A percentile compares a stretch with the other conserved stretches of the same genome.
phyloP scores from a whole-genome alignment of 2,888 invertebrate genomes.

The Apotomis capreana region DNA sequence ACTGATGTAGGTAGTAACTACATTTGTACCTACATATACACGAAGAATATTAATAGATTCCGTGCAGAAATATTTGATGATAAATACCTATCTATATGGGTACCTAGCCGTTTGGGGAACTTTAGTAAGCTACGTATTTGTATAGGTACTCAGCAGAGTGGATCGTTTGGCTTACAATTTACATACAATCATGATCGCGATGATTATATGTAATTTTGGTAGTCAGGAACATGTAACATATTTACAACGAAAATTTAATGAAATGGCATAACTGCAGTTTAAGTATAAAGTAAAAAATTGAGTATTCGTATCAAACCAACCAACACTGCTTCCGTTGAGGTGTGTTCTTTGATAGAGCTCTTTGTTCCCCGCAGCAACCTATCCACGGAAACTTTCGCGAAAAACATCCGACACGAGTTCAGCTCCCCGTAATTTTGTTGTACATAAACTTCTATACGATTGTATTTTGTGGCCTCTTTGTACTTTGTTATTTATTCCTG shows the following conservation, averaged over 20 bases:
- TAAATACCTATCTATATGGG: no score
- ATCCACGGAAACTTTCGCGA: conserved; percentile 60
- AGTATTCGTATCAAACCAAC: conserved; percentile 67
- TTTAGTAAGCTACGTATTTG: no score
- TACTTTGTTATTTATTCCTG: conserved; percentile 4
- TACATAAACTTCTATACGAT: conserved; percentile 3
- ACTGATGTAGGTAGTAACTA: neutral
- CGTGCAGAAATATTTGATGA: neutral
- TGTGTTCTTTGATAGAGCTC: conserved; percentile 60
- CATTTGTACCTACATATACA: neutral
- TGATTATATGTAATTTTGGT: neutral
- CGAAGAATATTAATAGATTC: neutral
- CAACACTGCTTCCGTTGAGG: conserved; percentile 70
- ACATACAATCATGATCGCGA: no score
- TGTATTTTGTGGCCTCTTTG: conserved; percentile 3
- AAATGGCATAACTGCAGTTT: neutral
- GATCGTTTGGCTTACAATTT: no score
- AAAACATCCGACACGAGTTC: conserved; percentile 53
- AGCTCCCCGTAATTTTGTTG: conserved; percentile 44
- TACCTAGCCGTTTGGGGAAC: no score
- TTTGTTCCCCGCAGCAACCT: conserved; percentile 57
- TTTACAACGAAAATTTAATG: no score
- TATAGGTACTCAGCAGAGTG: no score
- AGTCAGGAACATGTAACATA: neutral
- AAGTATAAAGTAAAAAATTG: conserved; percentile 50